A percentile compares a stretch with the other conserved stretches of the same genome.
phyloP scores from a whole-genome alignment of 2,888 invertebrate species.

The Tolmerus cingulatus region DNA sequence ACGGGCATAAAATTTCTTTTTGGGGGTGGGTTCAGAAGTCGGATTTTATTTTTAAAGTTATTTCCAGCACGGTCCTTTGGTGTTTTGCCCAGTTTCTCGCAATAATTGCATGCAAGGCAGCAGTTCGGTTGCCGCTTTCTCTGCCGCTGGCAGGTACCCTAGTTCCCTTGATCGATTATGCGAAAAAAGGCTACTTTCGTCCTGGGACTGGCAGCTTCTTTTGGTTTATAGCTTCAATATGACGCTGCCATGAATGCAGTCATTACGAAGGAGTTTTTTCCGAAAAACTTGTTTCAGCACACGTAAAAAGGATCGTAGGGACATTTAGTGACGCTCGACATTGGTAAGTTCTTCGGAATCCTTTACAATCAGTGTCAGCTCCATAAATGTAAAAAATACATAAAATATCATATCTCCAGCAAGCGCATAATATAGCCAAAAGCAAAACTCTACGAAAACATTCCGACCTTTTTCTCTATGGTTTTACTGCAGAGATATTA shows the following conservation, averaged over 20 bases:
- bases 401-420: no score
- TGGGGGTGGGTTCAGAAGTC: neutral
- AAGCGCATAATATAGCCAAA: no score
- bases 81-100: neutral
- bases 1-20: neutral
- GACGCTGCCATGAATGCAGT: neutral
- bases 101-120: neutral
- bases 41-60: conserved; percentile 13
- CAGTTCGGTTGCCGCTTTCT: neutral
- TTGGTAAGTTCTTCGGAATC: no score
- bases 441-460: no score
- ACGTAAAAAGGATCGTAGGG: neutral
- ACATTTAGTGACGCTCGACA: no score
- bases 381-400: no score
- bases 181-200: neutral
- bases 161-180: conserved; percentile 3
- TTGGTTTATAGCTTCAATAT: neutral
- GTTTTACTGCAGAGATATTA: no score
- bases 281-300: neutral
- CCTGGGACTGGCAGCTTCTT: neutral
- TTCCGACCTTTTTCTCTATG: no score
- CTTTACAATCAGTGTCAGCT: no score
- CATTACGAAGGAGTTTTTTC: neutral
- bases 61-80: neutral
- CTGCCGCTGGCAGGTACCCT: neutral